Evolutionary conservation across 2,888 invertebrate genomes (phyloP), one percentile per base, ranked within the genome.

Genomic region (Lottia scabra): DNA sequence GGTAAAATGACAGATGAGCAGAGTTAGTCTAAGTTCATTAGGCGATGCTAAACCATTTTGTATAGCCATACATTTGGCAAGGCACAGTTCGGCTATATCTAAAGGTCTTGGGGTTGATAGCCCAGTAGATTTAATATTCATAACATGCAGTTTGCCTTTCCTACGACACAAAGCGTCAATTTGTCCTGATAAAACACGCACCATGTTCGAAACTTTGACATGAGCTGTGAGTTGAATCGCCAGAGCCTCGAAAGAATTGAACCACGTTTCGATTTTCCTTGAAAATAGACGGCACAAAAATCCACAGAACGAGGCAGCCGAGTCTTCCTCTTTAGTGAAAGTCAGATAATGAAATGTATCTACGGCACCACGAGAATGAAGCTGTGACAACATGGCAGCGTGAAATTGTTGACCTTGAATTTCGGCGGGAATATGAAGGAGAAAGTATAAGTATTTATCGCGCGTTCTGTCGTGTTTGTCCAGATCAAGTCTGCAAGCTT

Each of bases 401-500:
- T 83, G 81, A 75, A 84, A 83, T 69, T 83, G 81, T 56, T 80
- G 77, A 0, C 82, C 83, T 68, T 84, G 84, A 27, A 81, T 81
- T 67, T 85, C 85, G 13, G 81, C 68, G 10, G 81, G 77, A 5
- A 84, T 80, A 70, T 79, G 78, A 13, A 73, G 72, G 19, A 84
- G 72, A 66, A 84, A 85, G 66, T 81, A 78, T 3, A 76, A 71
- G 72, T 85, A 85, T 6, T 78, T 73, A 12, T 75, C 74, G 30
- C 79, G 75, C 56, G 81, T 82, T 65, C 81, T 83, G 71, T 83
- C 83, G 70, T 84, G 82, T 70, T 81, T 81, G 70, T 79, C 78
- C 5, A 85, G 78, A 66, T 85, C 84, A 48, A 85, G 77, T 0
- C 85, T 80, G 71, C 85, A 85, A 0, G 85, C 84, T 65, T 85